phyloP scores from a whole-genome alignment of 2,888 invertebrate genomes.

The Meliscaeva auricollis region DNA sequence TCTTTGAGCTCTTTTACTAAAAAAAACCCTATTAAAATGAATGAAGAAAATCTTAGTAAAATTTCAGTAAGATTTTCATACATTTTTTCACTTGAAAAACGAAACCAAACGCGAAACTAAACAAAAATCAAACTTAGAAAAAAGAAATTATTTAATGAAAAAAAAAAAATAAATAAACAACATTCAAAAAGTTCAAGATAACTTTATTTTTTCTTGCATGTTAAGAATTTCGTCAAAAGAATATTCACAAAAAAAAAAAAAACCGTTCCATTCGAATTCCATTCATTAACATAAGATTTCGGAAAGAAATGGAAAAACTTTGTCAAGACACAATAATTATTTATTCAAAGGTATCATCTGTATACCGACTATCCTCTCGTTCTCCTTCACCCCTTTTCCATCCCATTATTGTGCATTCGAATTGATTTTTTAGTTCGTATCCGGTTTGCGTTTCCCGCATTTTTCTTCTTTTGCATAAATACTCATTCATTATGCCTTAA shows the following conservation, averaged over 20 bases:
- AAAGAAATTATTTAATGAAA: too few relatives aligned
- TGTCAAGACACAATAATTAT: slow-evolving; percentile 59
- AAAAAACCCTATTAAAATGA: too few relatives aligned
- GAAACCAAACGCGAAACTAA: too few relatives aligned
- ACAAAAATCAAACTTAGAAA: too few relatives aligned
- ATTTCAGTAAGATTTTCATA: too few relatives aligned
- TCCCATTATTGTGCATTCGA: slow-evolving; percentile 46
- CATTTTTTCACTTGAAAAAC: too few relatives aligned
- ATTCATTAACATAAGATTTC: slow-evolving; percentile 58
- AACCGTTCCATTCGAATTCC: slow-evolving; percentile 7
- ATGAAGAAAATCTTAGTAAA: too few relatives aligned
- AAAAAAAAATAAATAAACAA: background rate
- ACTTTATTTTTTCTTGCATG: background rate
- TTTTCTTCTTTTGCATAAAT: slow-evolving; percentile 51
- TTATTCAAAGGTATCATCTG: slow-evolving; percentile 48
- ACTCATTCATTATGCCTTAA: slow-evolving; percentile 73
- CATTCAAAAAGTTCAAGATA: too few relatives aligned
- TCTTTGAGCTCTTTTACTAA: too few relatives aligned
- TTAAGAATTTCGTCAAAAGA: background rate
- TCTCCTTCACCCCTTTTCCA: background rate
- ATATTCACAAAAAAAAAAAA: background rate
- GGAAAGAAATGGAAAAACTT: slow-evolving; percentile 42
- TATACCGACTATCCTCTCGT: background rate
- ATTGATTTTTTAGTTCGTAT: slow-evolving; percentile 61
- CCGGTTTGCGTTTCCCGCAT: slow-evolving; percentile 32